These are phyloP conservation scores for Diplazon laetatorius DNA, from an alignment of 2,888 invertebrate genomes.

Conservation along the genomic window DNA sequence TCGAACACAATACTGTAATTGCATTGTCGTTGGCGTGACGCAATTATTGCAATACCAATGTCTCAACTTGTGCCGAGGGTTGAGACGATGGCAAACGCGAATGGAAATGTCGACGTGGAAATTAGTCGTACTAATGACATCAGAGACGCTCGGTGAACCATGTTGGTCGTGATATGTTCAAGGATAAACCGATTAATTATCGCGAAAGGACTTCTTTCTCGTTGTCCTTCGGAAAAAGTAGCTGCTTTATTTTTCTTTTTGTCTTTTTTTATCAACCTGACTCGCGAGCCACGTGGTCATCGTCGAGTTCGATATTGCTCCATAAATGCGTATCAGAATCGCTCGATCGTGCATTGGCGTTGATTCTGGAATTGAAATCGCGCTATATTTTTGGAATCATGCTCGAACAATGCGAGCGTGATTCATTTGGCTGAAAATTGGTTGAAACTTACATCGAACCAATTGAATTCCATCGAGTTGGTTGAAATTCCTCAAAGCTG, in stretches of 20 bases:
- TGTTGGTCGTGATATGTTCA: slow-evolving; percentile 41
- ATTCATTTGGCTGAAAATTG: neutral
- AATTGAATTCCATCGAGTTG: too few relatives aligned
- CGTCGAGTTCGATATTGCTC: neutral
- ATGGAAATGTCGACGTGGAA: slow-evolving; percentile 36
- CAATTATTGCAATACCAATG: slow-evolving; percentile 19
- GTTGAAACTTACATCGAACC: too few relatives aligned
- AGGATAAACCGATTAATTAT: slow-evolving; percentile 39
- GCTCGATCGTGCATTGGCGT: neutral
- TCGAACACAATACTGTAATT: neutral
- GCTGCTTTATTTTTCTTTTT: slow-evolving; percentile 9
- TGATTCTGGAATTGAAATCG: neutral
- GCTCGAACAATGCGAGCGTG: neutral
- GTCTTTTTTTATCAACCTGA: slow-evolving; percentile 15
- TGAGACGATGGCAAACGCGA: neutral
- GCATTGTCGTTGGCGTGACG: neutral
- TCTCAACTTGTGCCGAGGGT: slow-evolving; percentile 19
- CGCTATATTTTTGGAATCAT: neutral
- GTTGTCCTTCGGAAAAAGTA: slow-evolving; percentile 29
- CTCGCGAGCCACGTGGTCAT: slow-evolving; percentile 16
- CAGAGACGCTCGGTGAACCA: slow-evolving; percentile 12
- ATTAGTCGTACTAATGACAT: slow-evolving; percentile 41
- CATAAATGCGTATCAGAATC: neutral
- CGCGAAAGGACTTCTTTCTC: slow-evolving; percentile 32
- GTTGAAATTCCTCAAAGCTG: too few relatives aligned